Evolutionary conservation across 2,113 vertebrate species (phyloP), one percentile per base, ranked within the genome.

Genomic region (Desmodus rotundus): DNA sequence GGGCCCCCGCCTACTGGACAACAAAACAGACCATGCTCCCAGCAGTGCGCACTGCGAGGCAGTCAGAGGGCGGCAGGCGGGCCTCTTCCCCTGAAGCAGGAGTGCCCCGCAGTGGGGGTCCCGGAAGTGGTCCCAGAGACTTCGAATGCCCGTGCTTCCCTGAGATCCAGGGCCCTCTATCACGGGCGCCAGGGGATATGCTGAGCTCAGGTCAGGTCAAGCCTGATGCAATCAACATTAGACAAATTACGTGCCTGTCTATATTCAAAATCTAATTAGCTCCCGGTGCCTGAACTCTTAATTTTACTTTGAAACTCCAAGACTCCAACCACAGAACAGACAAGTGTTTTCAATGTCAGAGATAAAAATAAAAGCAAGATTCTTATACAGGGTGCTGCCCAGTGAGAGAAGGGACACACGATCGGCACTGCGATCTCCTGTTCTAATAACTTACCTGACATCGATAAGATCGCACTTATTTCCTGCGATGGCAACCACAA

Each of bases 381-480:
- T 70, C 72, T 84, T 33, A 41, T 24, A n/a, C 3, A 77, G 85
- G 88, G 33, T 88, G 45, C 43, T 85, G 63, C 81, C 80, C 73
- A 54, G 84, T 52, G 50, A 81, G 87, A 70, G 91, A 83, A 90
- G 67, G 92, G 63, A 85, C 89, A 61, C 41, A 7, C 4, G 17
- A 19, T 41, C 47, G 28, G 87, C 58, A 16, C 1, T 2, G 73
- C 20, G 0, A 63, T 45, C 76, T 82, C 87, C 43, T 2, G n/a
- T 4, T 45, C 77, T 73, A 36, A 17, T 58, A n/a, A 92, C 96
- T 98, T 98, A 99, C 99, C 99, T 99, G 96, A 99, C 99, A 36
- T 99, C 99, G 78, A 98, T 99, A 78, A 99, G 99, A 97, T 99
- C 99, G 97, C 99, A 99, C 96, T 99, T 99, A 98, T 99, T 99